Base-by-base conservation (phyloP, 2,113 vertebrate genomes). In the Herpailurus yagouaroundi region DNA sequence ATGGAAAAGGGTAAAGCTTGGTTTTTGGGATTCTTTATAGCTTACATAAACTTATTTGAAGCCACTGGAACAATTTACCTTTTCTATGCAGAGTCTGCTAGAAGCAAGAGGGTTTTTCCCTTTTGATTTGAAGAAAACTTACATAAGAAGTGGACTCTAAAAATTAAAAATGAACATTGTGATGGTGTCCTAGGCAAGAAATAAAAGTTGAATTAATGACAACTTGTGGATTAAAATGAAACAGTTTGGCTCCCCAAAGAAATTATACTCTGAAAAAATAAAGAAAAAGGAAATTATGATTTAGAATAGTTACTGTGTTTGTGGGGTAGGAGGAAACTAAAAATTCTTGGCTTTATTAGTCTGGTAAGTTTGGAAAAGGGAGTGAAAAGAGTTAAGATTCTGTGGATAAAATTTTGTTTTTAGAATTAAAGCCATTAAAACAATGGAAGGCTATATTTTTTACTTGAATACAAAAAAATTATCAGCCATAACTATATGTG, bases 321-420 rank as follows among this genome's bases (percentile, higher is more conserved):
- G 66, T 29, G n/a, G 10, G 9, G 12, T 50, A 29, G 64, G 14
- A 84, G 25, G 45, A 92, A 89, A 41, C 23, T 81, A 57, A 76
- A 88, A 88, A 69, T 60, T 87, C 64, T 80, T 94, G 80, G 31
- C 38, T 89, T 91, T 89, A 52, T 80, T 95, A 83, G 68, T 66
- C 89, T 96, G 96, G 94, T 98, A 97, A 95, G 96, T 98, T 97
- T 94, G 92, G 55, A 84, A 98, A 96, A 96, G 57, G 18, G 18
- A 60, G 57, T 60, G 23, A 60, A 60, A 60, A 29, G 41, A 97
- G 41, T 85, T 69, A 89, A 77, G 63, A 31, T 94, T 89, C 41
- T 94, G 23, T 84, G 76, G 71, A 38, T 38, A 77, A 71, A 90
- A 48, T 92, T 95, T 83, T 68, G 55, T 60, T 94, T 95, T 92